phyloP scores from a whole-genome alignment of 1,140 invertebrate genomes.

The Penaeus indicus region DNA sequence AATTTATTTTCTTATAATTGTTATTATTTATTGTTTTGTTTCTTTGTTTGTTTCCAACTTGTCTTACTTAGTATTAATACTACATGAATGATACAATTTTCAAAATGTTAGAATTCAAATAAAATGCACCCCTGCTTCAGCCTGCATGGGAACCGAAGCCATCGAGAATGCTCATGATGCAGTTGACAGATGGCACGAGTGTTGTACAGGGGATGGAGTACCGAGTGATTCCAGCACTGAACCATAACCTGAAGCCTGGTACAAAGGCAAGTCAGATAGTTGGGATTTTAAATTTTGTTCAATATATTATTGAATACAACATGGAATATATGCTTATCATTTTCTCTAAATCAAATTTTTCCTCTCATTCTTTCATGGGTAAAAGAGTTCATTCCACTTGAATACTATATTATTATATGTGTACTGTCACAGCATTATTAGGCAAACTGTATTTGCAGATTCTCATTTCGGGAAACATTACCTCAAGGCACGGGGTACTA shows the following conservation, averaged over 20 bases:
- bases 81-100: neutral
- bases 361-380: no score
- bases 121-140: neutral
- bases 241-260: conserved; percentile 41
- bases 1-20: neutral
- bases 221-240: conserved; percentile 19
- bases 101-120: no score
- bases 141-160: conserved; percentile 42
- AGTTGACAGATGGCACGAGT: conserved; percentile 48
- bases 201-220: conserved; percentile 49
- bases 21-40: neutral
- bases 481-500: conserved; percentile 25
- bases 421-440: no score
- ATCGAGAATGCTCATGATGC: conserved; percentile 43
- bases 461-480: conserved; percentile 35
- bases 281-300: no score
- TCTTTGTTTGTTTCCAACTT: neutral
- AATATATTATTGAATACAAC: no score
- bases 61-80: no score
- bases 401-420: no score
- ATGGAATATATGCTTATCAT: no score
- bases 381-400: no score
- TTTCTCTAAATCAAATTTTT: no score
- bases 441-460: neutral
- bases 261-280: conserved; percentile 16